phyloP scores from a whole-genome alignment of 2,888 invertebrate genomes.

The Mimumesa dahlbomi region DNA sequence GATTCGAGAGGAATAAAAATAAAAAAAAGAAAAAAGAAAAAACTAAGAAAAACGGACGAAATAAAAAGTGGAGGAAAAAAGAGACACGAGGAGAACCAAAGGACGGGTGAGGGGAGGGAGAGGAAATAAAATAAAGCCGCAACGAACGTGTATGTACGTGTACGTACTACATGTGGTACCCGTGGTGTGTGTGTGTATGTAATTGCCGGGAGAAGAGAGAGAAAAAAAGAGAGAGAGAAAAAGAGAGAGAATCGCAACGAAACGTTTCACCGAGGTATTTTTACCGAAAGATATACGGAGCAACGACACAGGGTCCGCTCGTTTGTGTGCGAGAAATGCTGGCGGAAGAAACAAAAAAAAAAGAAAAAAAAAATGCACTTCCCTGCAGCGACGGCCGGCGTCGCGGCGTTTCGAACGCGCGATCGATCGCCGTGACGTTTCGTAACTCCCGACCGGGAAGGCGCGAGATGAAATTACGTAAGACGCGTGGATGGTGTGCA shows the following conservation, averaged over 20 bases:
- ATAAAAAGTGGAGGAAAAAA: not conserved
- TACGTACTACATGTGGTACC: too few relatives aligned
- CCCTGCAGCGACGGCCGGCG: not conserved
- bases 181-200: too few relatives aligned
- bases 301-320: conserved; percentile 3
- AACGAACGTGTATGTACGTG: too few relatives aligned
- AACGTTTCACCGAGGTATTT: conserved; percentile 50
- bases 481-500: too few relatives aligned
- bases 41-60: not conserved
- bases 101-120: not conserved
- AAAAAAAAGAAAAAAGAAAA: not conserved
- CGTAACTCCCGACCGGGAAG: not conserved
- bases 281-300: conserved; percentile 53
- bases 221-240: conserved; percentile 6
- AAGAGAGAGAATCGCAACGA: conserved; percentile 31
- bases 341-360: not conserved
- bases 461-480: not conserved
- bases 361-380: not conserved
- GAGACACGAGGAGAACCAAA: not conserved
- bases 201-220: not conserved
- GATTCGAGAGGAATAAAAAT: conserved; percentile 26
- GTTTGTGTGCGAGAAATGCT: not conserved
- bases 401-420: not conserved
- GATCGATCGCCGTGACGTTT: not conserved
- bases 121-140: not conserved